These are phyloP conservation scores for Pterophyllum scalare DNA, from an alignment of 2,113 vertebrate genomes.

Conservation along the genomic window DNA sequence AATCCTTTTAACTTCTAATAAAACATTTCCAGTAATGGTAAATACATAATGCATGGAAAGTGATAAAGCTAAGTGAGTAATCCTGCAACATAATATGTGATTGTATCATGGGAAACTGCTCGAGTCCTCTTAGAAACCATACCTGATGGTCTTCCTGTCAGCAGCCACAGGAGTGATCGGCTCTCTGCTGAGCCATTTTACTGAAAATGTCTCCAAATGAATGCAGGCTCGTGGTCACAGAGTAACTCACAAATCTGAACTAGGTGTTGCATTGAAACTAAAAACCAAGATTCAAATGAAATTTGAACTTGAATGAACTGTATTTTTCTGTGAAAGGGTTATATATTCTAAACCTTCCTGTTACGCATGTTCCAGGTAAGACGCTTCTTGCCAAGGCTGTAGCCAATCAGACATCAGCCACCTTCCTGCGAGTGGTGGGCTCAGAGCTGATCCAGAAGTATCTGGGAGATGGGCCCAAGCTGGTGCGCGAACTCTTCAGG, in stretches of 20 bases:
- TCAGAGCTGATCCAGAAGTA: slow-evolving; percentile 99
- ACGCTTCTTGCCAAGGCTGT: slow-evolving; percentile 97
- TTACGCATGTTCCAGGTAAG: slow-evolving; percentile 84
- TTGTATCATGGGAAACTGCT: background rate
- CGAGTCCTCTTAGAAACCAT: background rate
- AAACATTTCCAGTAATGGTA: background rate
- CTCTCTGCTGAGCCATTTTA: background rate
- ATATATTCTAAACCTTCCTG: background rate
- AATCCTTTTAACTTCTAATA: background rate
- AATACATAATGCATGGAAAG: background rate
- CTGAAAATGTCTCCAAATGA: background rate
- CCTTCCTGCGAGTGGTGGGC: slow-evolving; percentile 95
- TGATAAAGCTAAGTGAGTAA: background rate
- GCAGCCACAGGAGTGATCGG: background rate
- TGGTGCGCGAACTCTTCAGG: slow-evolving; percentile 94
- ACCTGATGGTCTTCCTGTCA: background rate
- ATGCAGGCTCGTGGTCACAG: background rate
- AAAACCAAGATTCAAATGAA: background rate
- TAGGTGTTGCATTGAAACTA: background rate
- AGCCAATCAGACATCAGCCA: slow-evolving; percentile 97
- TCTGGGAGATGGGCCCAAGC: slow-evolving; percentile 93
- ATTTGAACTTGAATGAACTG: background rate
- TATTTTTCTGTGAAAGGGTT: background rate
- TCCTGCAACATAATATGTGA: background rate
- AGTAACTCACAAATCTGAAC: too few relatives aligned